Base-by-base conservation (phyloP, 1,140 invertebrate genomes). In the Diachasmimorpha longicaudata region DNA sequence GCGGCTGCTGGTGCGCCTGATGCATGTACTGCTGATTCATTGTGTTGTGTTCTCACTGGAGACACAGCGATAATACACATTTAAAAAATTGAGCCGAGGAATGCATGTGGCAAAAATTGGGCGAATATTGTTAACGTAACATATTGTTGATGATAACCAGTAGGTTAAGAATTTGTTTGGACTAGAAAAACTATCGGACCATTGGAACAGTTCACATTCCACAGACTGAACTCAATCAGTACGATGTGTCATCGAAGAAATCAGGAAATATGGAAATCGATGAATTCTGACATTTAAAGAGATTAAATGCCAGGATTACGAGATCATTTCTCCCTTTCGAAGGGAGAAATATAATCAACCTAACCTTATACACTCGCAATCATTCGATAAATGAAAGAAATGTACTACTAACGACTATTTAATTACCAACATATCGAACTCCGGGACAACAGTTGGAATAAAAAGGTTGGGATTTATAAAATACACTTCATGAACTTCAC, bases 21-120 rank as follows among this genome's bases (percentile, higher is more conserved):
- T 68, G 66, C 36, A 68, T 39, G n/a, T 68, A 68, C 31, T 68
- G 66, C n/a, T 36, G 66, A 68, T 68, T 68, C 66, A 68, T 68
- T 31, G 4, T 25, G 48, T 52, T 52, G n/a, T 52, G 5, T 52
- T 52, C 6, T 52, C 48, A 52, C 48, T 52, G 14, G 16, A 52
- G 14, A 13, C 39, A 42, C 39, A 42, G 11, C 39, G 39, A 42
- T 9, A 42, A 42, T 4, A 42, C 39, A 42, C 9, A 13, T 42
- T n/a, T 13, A 42, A 42, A 42, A 31, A 2, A 2, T 10, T 9
- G 39, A 9, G 11, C 3, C 1, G 13, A 42, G 13, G 11, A 11
- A 42, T 42, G 1, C 39, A 42, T 1, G 9, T 42, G 39, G 13
- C 1, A 42, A 42, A 42, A 11, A 10, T 6, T 42, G 4, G 11